Percentiles rank a stretch among this genome's conserved stretches.
These are phyloP conservation scores for Alloscopus bannaensis DNA, from an alignment of 2,888 invertebrate species.

Conservation along the genomic window DNA sequence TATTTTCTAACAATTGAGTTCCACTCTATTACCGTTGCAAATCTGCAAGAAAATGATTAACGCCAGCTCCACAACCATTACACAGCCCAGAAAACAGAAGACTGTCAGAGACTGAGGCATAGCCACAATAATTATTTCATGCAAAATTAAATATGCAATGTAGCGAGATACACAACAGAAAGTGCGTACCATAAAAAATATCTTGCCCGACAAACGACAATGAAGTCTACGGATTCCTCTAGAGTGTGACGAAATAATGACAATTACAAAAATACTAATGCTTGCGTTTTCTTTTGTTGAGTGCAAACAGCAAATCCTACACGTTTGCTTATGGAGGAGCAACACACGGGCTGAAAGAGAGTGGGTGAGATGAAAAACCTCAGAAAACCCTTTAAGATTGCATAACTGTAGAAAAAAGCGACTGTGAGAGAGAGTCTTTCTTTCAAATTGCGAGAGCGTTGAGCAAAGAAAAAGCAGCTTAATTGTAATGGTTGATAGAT, in stretches of 20 bases:
- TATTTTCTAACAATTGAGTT: no score
- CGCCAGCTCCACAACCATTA: no score
- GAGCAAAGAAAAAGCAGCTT: not conserved
- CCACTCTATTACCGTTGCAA: no score
- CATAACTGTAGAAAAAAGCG: conserved; percentile 14
- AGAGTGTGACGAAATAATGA: conserved; percentile 1
- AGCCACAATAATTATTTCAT: no score
- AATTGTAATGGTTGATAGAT: conserved; percentile 12
- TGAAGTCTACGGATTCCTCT: not conserved
- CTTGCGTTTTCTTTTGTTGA: not conserved
- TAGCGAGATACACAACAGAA: conserved; percentile 4
- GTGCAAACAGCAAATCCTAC: not conserved
- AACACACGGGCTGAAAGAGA: no score
- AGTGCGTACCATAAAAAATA: no score
- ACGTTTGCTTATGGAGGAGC: not conserved
- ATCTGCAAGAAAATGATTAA: no score
- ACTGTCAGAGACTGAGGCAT: no score
- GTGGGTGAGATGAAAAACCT: no score
- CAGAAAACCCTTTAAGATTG: conserved; percentile 11
- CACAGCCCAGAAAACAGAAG: no score
- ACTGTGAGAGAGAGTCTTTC: not conserved
- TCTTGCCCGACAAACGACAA: conserved; percentile 21
- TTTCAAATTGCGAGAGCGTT: conserved; percentile 4
- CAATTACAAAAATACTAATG: conserved; percentile 2
- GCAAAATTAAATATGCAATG: conserved; percentile 12